These are phyloP conservation scores for Centruroides sculpturatus DNA, from an alignment of 1,140 invertebrate species.

Conservation along the genomic window DNA sequence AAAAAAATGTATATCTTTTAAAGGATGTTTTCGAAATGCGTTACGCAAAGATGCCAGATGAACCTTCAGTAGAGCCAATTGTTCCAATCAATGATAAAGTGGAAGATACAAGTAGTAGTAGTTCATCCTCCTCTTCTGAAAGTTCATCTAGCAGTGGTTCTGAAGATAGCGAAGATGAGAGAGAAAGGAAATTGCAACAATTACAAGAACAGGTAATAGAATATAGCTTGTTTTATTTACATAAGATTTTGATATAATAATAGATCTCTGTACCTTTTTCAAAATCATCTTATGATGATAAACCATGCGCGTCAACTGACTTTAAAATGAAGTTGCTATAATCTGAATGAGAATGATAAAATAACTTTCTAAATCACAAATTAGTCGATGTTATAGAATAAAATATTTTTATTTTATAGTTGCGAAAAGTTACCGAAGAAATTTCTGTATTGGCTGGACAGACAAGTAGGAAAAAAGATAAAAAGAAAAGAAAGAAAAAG, in stretches of 20 bases:
- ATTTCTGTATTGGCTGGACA: constrained; percentile 17
- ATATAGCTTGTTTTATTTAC: not conserved
- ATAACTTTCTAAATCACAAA: too few species aligned
- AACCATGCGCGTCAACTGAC: too few species aligned
- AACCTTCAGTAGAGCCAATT: not conserved
- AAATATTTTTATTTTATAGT: constrained; percentile 14
- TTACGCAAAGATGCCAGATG: constrained; percentile 83
- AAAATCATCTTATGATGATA: not conserved
- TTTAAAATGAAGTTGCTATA: too few species aligned
- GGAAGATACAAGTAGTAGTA: constrained; percentile 4
- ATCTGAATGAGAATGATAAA: too few species aligned
- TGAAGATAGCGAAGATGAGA: constrained; percentile 27
- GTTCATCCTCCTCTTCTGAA: constrained; percentile 8
- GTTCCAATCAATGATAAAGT: constrained; percentile 1
- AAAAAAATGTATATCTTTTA: not conserved
- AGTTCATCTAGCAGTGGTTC: constrained; percentile 7
- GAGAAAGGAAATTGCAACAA: constrained; percentile 47
- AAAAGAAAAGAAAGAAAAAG: constrained; percentile 48
- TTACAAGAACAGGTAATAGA: constrained; percentile 61
- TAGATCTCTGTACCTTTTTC: too few species aligned
- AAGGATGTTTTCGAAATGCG: constrained; percentile 91
- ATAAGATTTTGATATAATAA: not conserved
- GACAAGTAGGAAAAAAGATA: constrained; percentile 35
- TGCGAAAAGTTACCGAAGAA: constrained; percentile 14
- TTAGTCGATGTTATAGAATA: too few species aligned